Base-by-base conservation (phyloP, 1,140 invertebrate genomes). In the Latrodectus geometricus region DNA sequence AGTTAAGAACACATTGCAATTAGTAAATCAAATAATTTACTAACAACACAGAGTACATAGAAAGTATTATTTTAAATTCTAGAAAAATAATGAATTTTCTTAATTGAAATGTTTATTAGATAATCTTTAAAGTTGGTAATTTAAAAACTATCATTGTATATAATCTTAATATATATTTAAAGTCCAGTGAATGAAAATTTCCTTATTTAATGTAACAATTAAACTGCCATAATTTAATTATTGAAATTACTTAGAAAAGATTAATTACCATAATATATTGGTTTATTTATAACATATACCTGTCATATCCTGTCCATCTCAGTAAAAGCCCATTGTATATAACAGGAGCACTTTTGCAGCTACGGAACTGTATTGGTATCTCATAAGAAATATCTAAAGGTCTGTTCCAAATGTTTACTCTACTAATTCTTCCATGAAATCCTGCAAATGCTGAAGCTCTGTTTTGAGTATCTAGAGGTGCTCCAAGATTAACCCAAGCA, bases 341-440 rank as follows among this genome's bases (percentile, higher is more conserved):
- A 0, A 98, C 96, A 0, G 97, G 96, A 88, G 97, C 96, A 11
- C 96, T 96, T 89, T 97, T 94, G 90, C 97, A 99, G 89, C 90
- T 90, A 8, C 91, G 87, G 69, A 91, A 91, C 87, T 91, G 89
- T 65, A 81, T 87, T 76, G 98, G 97, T 87, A 99, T 96, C 92
- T 99, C 98, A 88, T 95, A 95, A 2, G 95, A 96, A 15, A 98
- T 95, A 90, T 98, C 96, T 2, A 99, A 91, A 61, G 96, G 95
- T 68, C 97, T 93, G 88, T 95, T 95, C 97, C 98, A 99, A 75
- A 99, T 93, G 92, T 99, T 97, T 35, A 98, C 95, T 91, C 98
- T 97, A 48, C 96, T 98, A 17, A 99, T 90, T 89, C 96, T 95
- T 20, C 98, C 98, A 92, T 97, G 96, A 94, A 99, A 99, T 12